Base-by-base conservation (phyloP, 2,797 vertebrate species). In the Otolemur crassicaudatus region DNA sequence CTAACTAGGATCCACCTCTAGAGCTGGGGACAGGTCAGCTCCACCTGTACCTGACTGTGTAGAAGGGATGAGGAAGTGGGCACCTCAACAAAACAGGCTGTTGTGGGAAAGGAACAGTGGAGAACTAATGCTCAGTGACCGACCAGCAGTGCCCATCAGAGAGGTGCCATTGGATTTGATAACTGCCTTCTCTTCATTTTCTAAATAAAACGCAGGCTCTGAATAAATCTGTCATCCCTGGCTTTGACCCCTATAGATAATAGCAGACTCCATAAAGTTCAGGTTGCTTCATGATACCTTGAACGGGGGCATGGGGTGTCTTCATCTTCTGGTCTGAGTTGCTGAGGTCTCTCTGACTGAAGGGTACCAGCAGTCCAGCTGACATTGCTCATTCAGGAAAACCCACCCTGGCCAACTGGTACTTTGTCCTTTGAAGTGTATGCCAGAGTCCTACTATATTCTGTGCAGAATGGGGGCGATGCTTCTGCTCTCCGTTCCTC, bases 401-500 rank as follows among this genome's bases (percentile, higher is more conserved):
- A 7, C 13, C 63, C 10, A 6, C 16, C 31, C 8, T 11, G 58
- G 67, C 19, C 67, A 37, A 3, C 0, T 20, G 19, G 65, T 6
- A 4, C 31, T 85, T 90, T 93, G 40, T 94, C 94, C 84, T 85
- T 92, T 81, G 77, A 19, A 79, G 27, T n/a, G 19, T 69, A 61
- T 92, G 43, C 27, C 20, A 53, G 63, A 56, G 40, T 89, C 87
- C 29, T 7, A 31, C 60, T 76, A 3, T 17, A 20, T 29, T 90
- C 63, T 87, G 14, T 43, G 23, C 8, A 46, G 84, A 94, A 58
- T 3, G 29, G 20, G 40, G 25, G 43, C 40, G 29, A 27, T 75
- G 40, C 23, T 56, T 82, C 56, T 73, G 27, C 17, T 87, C 7
- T 72, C 43, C 13, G 5, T 77, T 94, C 77, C 19, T 87, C 29